A percentile compares a stretch with the other conserved stretches of the same genome.
phyloP scores from a whole-genome alignment of 2,797 vertebrate genomes.

The Jordanella pulchra region DNA sequence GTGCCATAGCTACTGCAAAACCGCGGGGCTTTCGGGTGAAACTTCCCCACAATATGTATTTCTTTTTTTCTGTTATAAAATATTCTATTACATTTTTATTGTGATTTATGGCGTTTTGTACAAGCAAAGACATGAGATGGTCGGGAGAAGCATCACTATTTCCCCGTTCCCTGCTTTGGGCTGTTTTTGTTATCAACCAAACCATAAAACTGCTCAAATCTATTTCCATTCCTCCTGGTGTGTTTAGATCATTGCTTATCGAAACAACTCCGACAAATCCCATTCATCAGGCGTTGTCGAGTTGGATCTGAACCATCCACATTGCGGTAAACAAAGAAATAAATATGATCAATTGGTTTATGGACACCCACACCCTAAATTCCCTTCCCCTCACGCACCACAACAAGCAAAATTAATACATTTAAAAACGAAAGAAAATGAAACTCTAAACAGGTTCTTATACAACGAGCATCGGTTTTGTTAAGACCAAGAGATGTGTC shows the following conservation, averaged over 20 bases:
- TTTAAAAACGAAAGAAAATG: too few relatives aligned
- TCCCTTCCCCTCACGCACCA: too few relatives aligned
- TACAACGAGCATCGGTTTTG: neutral
- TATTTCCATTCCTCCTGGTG: neutral
- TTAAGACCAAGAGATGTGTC: too few relatives aligned
- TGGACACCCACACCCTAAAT: neutral
- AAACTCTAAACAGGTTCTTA: neutral
- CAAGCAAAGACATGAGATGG: neutral
- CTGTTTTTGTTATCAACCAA: conserved; percentile 2
- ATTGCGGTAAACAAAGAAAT: neutral
- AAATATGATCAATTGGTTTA: neutral
- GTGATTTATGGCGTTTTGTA: neutral
- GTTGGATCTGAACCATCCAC: neutral
- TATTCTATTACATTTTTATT: neutral
- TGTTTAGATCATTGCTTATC: neutral
- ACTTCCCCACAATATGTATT: neutral
- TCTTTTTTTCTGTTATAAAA: neutral
- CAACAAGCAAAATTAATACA: too few relatives aligned
- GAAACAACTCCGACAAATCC: neutral
- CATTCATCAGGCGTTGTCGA: neutral
- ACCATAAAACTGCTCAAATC: neutral
- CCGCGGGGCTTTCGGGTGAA: neutral
- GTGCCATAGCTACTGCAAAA: neutral
- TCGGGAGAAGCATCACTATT: neutral
- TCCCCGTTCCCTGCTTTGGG: neutral